These are phyloP conservation scores for Lepidurus packardi DNA, from an alignment of 1,140 invertebrate genomes.

Conservation along the genomic window DNA sequence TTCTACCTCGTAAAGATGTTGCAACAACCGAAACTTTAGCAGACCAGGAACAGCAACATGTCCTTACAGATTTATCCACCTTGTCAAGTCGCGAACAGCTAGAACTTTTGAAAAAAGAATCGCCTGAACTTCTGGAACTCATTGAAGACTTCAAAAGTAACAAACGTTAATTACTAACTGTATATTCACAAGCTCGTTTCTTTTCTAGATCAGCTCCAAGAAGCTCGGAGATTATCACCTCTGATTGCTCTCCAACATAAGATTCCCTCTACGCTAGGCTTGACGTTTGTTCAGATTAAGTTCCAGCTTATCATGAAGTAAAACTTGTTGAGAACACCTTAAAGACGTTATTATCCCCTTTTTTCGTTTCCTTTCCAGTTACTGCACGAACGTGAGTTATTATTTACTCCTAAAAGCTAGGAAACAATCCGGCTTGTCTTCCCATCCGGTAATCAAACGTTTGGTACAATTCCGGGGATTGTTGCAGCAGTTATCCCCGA, in stretches of 20 bases:
- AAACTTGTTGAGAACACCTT: slow-evolving; percentile 39
- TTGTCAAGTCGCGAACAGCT: slow-evolving; percentile 67
- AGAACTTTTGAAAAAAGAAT: slow-evolving; percentile 70
- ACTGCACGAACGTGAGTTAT: slow-evolving; percentile 77
- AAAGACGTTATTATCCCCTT: slow-evolving; percentile 29
- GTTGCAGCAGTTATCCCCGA: slow-evolving; percentile 61
- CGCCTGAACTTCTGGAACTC: slow-evolving; percentile 70
- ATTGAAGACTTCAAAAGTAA: slow-evolving; percentile 70
- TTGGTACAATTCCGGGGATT: slow-evolving; percentile 72
- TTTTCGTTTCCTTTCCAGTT: slow-evolving; percentile 51
- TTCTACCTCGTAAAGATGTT: slow-evolving; percentile 30
- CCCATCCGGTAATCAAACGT: slow-evolving; percentile 79
- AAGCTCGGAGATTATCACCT: background rate
- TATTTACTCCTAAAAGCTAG: slow-evolving; percentile 73
- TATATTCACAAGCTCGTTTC: background rate
- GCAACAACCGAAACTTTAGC: slow-evolving; percentile 41
- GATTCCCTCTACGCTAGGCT: slow-evolving; percentile 51
- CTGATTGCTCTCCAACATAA: slow-evolving; percentile 38
- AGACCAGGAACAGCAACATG: slow-evolving; percentile 51
- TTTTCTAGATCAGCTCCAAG: background rate
- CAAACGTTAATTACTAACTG: slow-evolving; percentile 35
- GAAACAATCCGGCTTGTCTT: slow-evolving; percentile 59
- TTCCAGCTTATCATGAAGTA: slow-evolving; percentile 65
- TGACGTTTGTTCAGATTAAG: slow-evolving; percentile 63
- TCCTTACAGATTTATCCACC: slow-evolving; percentile 66